Base-by-base conservation (phyloP, 1,140 invertebrate genomes). In the Aphelenchoides besseyi region DNA sequence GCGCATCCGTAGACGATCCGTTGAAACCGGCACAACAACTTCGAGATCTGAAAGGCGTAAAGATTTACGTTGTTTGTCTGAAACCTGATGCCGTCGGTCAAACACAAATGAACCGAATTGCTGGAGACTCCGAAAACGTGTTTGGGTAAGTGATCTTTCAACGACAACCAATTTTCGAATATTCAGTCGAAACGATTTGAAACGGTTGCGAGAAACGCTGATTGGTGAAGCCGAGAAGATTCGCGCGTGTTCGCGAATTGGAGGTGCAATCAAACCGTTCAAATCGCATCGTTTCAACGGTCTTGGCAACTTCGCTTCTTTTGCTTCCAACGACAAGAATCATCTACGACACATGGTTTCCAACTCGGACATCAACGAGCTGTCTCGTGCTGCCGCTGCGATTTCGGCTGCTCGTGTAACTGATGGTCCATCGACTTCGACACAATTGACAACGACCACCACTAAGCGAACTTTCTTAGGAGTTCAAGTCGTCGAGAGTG, bases 1-100 rank as follows among this genome's bases (percentile, higher is more conserved):
- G 78, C 2, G 61, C 75, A n/a, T 76, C 76, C n/a, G 69, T 82
- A 69, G 78, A 80, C 61, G 78, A 80, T 57, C 78, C 80, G 3
- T 32, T 74, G 12, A 82, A 80, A 71, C 80, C 80, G 29, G 78
- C 78, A 1, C 41, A 78, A 16, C 70, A 82, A 70, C 37, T 80
- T 28, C 32, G 78, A 29, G 72, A 80, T 28, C 67, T 70, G 9
- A 80, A 82, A 54, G 59, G 69, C 54, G 79, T 82, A 2, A 82
- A 74, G 35, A 82, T 80, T 26, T 80, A 77, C 55, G 79, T 80
- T 32, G 79, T 82, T 52, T 75, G 75, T 66, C 69, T 79, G 9
- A 72, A 67, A 23, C 33, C 71, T 28, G 76, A 79, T 35, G 77
- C 55, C 35, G 72, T 35, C 30, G 71, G 80, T 57, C 54, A 69